These are phyloP conservation scores for Caenorhabditis auriculariae DNA, from an alignment of 2,888 invertebrate genomes.

Conservation along the genomic window DNA sequence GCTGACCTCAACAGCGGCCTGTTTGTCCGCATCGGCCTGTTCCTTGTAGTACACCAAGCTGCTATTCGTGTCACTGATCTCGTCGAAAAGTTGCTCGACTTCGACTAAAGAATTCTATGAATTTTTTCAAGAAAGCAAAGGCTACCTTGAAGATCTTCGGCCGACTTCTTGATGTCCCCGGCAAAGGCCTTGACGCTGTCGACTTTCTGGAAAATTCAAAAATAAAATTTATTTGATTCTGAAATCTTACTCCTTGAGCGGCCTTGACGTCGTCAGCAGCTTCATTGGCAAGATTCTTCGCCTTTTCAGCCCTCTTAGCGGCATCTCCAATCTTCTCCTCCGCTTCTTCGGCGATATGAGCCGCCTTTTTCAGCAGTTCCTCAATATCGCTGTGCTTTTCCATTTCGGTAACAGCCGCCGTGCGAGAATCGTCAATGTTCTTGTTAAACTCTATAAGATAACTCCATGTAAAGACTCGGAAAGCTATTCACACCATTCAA, in stretches of 20 bases:
- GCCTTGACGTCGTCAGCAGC: slow-evolving; percentile 42
- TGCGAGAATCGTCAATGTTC: slow-evolving; percentile 81
- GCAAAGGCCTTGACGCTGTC: slow-evolving; percentile 1
- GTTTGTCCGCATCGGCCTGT: slow-evolving; percentile 44
- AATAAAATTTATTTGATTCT: background rate
- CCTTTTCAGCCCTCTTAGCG: slow-evolving; percentile 26
- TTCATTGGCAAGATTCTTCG: slow-evolving; percentile 25
- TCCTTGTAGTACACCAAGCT: slow-evolving; percentile 41
- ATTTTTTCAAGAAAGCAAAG: too few relatives aligned
- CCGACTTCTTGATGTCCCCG: slow-evolving; percentile 18
- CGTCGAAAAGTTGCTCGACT: slow-evolving; percentile 37
- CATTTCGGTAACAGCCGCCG: slow-evolving; percentile 79
- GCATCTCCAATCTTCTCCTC: slow-evolving; percentile 44
- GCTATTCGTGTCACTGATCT: slow-evolving; percentile 30
- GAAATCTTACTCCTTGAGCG: slow-evolving; percentile 17
- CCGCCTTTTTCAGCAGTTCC: slow-evolving; percentile 74
- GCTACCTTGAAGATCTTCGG: slow-evolving; percentile 21
- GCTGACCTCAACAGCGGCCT: slow-evolving; percentile 39
- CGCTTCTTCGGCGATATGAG: slow-evolving; percentile 31
- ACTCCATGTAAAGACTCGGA: slow-evolving; percentile 37
- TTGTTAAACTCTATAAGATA: slow-evolving; percentile 77
- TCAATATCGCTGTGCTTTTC: slow-evolving; percentile 78
- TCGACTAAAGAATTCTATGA: too few relatives aligned
- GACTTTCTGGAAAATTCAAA: background rate
- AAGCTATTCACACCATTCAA: slow-evolving; percentile 12